Base-by-base conservation (phyloP, 2,888 invertebrate genomes). In the Lumbricus terrestris region DNA sequence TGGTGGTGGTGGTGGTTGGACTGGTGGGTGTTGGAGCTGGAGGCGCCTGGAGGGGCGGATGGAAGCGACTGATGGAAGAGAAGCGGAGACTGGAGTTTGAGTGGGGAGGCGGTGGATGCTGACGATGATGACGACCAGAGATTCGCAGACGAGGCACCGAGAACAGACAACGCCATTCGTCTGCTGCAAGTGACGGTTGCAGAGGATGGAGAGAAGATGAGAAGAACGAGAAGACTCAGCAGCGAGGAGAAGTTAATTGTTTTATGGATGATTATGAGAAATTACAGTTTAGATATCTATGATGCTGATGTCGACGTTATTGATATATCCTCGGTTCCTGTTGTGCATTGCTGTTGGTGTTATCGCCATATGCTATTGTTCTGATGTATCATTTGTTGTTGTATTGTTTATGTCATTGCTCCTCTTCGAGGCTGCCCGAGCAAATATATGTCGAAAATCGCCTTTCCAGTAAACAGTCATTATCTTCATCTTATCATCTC, bases 11-110 rank as follows among this genome's bases (percentile, higher is more conserved):
- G 4, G 33, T 16, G 20, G 85, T 5, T 47, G 47, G 47, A 47
- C 20, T 29, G 6, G 4, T 34, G 35, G n/a, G 29, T n/a, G 69
- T n/a, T 69, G 35, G 37, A 34, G 85, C 35, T 37, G 34, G 85
- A 83, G 34, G 34, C 83, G 33, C 33, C 35, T n/a, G 34, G 34
- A 34, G 83, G n/a, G n/a, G n/a, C 34, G 35, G 83, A 34, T 35
- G 34, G 83, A 85, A 85, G 85, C 85, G 85, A 15, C 34, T 85
- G 85, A 35, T 85, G 85, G 85, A 85, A 85, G 85, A 85, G 85
- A 37, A 85, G 85, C 20, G 85, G 85, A 16, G 85, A 85, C 85
- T 85, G 85, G 35, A 85, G 3, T 35, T 85, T 85, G 35, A 85
- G 85, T 6, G 85, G 34, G 23, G 85, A 37, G 35, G 34, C 85